These are phyloP conservation scores for Fissipunctia ypsillon DNA, from an alignment of 2,888 invertebrate genomes.

Conservation along the genomic window DNA sequence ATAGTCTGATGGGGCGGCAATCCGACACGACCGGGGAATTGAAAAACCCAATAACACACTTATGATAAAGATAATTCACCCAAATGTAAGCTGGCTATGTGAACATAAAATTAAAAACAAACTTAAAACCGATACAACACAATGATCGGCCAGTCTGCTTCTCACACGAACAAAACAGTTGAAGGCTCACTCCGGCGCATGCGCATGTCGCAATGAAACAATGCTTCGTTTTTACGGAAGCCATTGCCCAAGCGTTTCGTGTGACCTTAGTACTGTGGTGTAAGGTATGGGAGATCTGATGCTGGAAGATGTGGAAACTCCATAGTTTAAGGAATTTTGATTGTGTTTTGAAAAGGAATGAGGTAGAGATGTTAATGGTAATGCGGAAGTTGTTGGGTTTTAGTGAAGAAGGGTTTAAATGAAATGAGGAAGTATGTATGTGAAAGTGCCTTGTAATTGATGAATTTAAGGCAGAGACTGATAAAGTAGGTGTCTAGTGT, in stretches of 20 bases:
- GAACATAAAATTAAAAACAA: background rate
- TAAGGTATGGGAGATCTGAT: constrained; percentile 61
- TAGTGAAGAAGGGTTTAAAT: background rate
- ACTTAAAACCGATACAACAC: constrained; percentile 39
- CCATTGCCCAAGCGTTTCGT: constrained; percentile 79
- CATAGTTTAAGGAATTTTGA: constrained; percentile 6
- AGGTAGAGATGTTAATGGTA: background rate
- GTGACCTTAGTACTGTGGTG: constrained; percentile 77
- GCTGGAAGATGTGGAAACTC: background rate
- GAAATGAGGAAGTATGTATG: constrained; percentile 3
- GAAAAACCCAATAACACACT: too few relatives aligned
- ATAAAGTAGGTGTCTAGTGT: background rate
- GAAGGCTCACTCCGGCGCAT: constrained; percentile 62
- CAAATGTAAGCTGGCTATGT: background rate
- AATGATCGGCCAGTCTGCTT: constrained; percentile 53
- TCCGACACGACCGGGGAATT: background rate
- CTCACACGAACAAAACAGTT: constrained; percentile 60
- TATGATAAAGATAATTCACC: background rate
- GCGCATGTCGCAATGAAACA: constrained; percentile 78
- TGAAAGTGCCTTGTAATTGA: background rate
- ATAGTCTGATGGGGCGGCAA: too few relatives aligned
- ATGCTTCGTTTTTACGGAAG: constrained; percentile 85
- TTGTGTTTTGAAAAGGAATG: background rate
- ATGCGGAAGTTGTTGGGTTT: constrained; percentile 4
- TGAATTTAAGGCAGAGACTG: background rate